A percentile compares a stretch with the other conserved stretches of the same genome.
phyloP scores from a whole-genome alignment of 2,797 vertebrate species.

The Crenuchus spilurus region DNA sequence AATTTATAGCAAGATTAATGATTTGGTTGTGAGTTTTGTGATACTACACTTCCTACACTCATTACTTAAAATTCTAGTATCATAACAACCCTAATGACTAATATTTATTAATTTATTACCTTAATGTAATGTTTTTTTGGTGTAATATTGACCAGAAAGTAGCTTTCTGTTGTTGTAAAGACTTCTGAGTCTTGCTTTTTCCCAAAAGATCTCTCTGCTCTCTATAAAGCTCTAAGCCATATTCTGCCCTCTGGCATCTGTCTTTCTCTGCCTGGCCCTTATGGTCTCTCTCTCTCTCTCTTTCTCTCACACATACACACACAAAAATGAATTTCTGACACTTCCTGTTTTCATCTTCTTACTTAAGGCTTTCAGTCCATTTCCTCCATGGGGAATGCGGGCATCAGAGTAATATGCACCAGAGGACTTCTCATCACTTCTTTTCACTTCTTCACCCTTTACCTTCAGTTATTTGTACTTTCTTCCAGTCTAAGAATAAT shows the following conservation, averaged over 20 bases:
- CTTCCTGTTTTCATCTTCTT: conserved; percentile 7
- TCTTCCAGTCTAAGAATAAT: no score
- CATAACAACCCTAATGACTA: no score
- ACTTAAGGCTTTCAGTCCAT: neutral
- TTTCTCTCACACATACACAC: neutral
- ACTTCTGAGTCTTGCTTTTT: no score
- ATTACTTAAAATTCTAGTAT: no score
- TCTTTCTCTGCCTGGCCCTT: neutral
- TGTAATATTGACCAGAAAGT: no score
- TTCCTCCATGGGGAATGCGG: neutral
- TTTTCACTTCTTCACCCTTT: neutral
- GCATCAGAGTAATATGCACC: neutral
- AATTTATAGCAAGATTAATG: no score
- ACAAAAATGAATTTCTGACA: neutral
- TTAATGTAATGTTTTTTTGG: no score
- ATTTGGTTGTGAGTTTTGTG: no score
- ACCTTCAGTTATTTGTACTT: neutral
- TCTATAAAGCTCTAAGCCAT: neutral
- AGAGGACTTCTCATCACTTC: neutral
- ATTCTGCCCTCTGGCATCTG: conserved; percentile 16
- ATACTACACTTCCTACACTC: no score
- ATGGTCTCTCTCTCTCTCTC: neutral
- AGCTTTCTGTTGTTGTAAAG: neutral
- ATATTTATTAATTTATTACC: no score
- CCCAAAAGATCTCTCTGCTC: conserved; percentile 4